Evolutionary conservation across 2,888 invertebrate genomes (phyloP), one percentile per base, ranked within the genome.

Genomic region (Polietes domitor): DNA sequence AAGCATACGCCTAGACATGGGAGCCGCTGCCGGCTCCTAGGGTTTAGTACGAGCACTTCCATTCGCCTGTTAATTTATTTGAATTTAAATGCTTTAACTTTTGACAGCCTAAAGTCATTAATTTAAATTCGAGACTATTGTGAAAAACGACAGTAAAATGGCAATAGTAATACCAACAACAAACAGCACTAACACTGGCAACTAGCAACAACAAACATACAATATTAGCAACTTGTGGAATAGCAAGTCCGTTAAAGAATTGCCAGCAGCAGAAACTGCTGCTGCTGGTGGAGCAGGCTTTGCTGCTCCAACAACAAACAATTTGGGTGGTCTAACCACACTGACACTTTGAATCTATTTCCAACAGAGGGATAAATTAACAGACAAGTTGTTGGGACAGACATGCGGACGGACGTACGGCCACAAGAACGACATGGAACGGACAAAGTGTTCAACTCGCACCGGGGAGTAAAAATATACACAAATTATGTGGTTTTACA

Each of bases 51-150:
- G n/a, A 37, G n/a, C 19, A 21, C 19, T 12, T 41, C 43, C 43
- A 68, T 68, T 68, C 43, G 68, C 24, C 24, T 43, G 68, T 84
- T 84, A 84, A 84, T 84, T 84, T 84, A 84, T 81, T 84, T 81
- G 81, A 81, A 81, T 84, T 84, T 84, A 81, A 84, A 84, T 84
- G 84, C 78, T 84, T 84, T 84, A 84, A 84, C 84, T 84, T 82
- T 85, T 85, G 80, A 82, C 82, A 82, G 85, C 82, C 80, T 61
- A 80, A 82, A 80, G 77, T 82, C 85, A 80, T 85, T 85, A 77
- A 80, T 82, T 82, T 85, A 82, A 78, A 82, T 80, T 82, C 82
- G 82, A 82, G 77, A 68, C 65, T 65, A 65, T 50, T 61, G 79
- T 72, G 28, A 82, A 80, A 77, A 85, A 74, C 55, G 28, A 73